These are phyloP conservation scores for Dicyrtomina minuta DNA, from an alignment of 2,888 invertebrate genomes.

Conservation along the genomic window DNA sequence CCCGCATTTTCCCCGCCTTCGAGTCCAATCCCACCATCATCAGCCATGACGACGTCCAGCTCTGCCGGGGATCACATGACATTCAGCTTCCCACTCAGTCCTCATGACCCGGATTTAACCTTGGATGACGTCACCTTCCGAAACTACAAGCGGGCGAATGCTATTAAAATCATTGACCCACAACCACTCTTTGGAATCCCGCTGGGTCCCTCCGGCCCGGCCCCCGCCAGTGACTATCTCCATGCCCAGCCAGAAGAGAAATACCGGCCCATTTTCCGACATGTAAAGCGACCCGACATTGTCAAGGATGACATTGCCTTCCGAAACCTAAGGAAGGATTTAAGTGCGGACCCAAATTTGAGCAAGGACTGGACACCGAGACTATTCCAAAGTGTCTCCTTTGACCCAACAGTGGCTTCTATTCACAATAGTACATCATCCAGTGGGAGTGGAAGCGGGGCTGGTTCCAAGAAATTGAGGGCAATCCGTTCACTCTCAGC, in stretches of 20 bases:
- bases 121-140: constrained; percentile 82
- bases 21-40: constrained; percentile 49
- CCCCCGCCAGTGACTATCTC: constrained; percentile 79
- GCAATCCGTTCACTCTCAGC: constrained; percentile 81
- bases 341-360: constrained; percentile 55
- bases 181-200: constrained; percentile 92
- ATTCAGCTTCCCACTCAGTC: constrained; percentile 31
- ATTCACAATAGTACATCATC: too few relatives aligned
- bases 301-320: constrained; percentile 86
- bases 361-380: constrained; percentile 52
- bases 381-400: constrained; percentile 33
- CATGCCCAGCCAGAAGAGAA: constrained; percentile 69
- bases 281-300: constrained; percentile 74
- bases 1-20: constrained; percentile 64
- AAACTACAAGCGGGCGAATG: constrained; percentile 74
- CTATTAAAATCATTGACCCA: constrained; percentile 70
- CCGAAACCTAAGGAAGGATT: constrained; percentile 79
- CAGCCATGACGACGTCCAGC: too few relatives aligned
- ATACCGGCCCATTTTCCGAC: constrained; percentile 64
- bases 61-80: constrained; percentile 27
- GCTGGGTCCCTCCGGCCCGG: constrained; percentile 75
- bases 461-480: constrained; percentile 68
- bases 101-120: constrained; percentile 73
- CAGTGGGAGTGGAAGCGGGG: too few relatives aligned
- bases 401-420: too few relatives aligned